Conservation (phyloP, 2,888 invertebrate genomes). For the Eupithecia inturbata region DNA sequence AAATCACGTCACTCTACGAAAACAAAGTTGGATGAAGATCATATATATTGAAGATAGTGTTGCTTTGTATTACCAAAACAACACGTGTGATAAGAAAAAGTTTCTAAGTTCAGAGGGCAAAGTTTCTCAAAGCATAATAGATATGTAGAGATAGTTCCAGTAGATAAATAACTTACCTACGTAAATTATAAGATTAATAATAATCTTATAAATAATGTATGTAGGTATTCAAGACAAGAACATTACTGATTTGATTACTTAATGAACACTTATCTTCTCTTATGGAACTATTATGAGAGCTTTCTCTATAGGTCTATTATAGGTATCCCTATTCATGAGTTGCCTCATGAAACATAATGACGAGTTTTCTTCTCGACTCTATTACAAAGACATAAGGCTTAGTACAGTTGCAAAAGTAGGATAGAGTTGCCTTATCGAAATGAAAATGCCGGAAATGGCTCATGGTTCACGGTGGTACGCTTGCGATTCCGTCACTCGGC, state of each 20-base stretch:
- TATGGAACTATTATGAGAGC: slow-evolving; percentile 24
- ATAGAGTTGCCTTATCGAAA: background rate
- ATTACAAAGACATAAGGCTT: background rate
- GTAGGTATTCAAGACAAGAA: background rate
- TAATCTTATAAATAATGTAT: background rate
- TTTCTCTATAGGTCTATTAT: too few relatives aligned
- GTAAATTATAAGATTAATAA: background rate
- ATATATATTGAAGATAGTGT: background rate
- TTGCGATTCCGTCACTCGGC: background rate
- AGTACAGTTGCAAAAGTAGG: background rate
- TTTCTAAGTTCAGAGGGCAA: background rate
- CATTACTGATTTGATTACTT: background rate
- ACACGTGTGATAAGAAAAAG: background rate
- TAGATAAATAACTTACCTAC: background rate
- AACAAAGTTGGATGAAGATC: background rate
- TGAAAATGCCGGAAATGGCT: background rate
- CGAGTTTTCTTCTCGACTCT: slow-evolving; percentile 13
- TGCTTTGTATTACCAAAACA: background rate
- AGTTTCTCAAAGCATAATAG: background rate
- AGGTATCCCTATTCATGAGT: slow-evolving; percentile 28
- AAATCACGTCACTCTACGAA: background rate
- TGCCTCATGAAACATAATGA: slow-evolving; percentile 25
- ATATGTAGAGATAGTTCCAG: too few relatives aligned
- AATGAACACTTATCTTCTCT: slow-evolving; percentile 1
- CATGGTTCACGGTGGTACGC: background rate